phyloP scores from a whole-genome alignment of 2,113 vertebrate species.

The Tupaia chinensis region DNA sequence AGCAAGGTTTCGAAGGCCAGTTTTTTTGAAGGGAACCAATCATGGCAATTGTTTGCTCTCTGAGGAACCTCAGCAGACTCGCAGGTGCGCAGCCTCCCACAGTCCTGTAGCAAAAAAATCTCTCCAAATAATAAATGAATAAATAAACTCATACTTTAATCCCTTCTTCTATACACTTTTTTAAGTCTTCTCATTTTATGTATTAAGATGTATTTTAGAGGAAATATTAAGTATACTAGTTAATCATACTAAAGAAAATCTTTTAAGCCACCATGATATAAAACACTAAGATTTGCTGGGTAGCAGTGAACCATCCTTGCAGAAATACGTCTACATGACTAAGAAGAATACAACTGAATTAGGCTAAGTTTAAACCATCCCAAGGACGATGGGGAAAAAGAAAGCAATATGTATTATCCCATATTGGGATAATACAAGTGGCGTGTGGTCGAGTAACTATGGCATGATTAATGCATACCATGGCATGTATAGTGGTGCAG shows the following conservation, averaged over 20 bases:
- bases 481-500: too few species aligned
- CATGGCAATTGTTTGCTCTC: too few species aligned
- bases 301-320: neutral
- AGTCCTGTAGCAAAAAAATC: too few species aligned
- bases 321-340: neutral
- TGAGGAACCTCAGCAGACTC: too few species aligned
- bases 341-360: neutral
- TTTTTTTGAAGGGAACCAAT: too few species aligned
- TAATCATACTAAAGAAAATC: neutral
- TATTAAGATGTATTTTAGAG: neutral
- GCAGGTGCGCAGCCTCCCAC: too few species aligned
- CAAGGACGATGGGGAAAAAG: neutral
- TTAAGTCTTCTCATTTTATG: neutral
- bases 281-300: neutral
- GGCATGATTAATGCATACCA: neutral
- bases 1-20: too few species aligned
- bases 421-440: neutral
- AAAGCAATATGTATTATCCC: neutral
- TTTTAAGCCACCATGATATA: neutral
- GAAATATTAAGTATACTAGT: neutral
- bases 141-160: too few species aligned
- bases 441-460: neutral
- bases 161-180: too few species aligned
- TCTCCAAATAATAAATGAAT: too few species aligned
- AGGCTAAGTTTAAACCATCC: neutral